phyloP scores from a whole-genome alignment of 1,140 invertebrate species.

The Hydropsyche tenuis region DNA sequence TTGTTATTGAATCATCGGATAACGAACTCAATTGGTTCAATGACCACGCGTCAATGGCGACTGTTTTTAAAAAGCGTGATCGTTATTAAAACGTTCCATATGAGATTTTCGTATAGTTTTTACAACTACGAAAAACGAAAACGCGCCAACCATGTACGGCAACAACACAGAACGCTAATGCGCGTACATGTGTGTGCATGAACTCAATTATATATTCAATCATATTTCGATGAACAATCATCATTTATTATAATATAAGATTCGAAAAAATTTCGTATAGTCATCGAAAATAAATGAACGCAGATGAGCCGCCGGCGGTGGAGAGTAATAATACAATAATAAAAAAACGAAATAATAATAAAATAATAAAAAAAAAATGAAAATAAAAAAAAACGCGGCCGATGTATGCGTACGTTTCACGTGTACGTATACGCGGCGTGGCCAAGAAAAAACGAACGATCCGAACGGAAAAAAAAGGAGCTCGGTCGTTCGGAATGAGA shows the following conservation, averaged over 20 bases:
- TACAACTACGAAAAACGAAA: not conserved
- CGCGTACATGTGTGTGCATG: slow-evolving; percentile 27
- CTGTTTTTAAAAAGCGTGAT: not conserved
- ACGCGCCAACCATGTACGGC: not conserved
- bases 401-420: not conserved
- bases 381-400: slow-evolving; percentile 26
- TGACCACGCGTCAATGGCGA: too few species aligned
- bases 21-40: too few species aligned
- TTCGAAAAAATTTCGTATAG: slow-evolving; percentile 46
- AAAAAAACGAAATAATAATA: slow-evolving; percentile 33
- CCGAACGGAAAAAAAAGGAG: slow-evolving; percentile 21
- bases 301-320: slow-evolving; percentile 33
- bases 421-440: not conserved
- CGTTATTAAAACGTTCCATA: not conserved
- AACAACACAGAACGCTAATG: slow-evolving; percentile 14
- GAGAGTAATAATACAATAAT: slow-evolving; percentile 37
- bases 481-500: slow-evolving; percentile 40
- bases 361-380: too few species aligned
- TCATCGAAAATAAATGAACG: slow-evolving; percentile 49
- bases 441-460: slow-evolving; percentile 20
- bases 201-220: slow-evolving; percentile 43
- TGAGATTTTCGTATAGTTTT: slow-evolving; percentile 7
- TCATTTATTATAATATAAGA: slow-evolving; percentile 43
- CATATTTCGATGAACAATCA: slow-evolving; percentile 42
- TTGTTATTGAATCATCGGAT: too few species aligned